Percentiles rank a stretch among this genome's conserved stretches.
Evolutionary conservation across 2,113 vertebrate species (phyloP).

Genomic region (Ceuthmochares aereus): DNA sequence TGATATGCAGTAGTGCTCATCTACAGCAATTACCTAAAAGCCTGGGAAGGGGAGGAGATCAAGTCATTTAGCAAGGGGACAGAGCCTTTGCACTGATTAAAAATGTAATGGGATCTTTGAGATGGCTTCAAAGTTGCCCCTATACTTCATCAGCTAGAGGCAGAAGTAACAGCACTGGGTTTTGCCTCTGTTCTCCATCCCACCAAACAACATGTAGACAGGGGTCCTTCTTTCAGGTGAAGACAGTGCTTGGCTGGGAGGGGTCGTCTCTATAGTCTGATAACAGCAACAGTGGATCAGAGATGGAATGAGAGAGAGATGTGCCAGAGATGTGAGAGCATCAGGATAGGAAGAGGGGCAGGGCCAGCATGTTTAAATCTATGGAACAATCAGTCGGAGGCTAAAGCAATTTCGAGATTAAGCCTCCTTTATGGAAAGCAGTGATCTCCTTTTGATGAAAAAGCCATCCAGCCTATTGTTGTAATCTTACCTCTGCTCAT

Average conservation of each 20-base stretch:
- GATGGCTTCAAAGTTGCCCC: not conserved
- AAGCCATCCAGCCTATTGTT: constrained; percentile 58
- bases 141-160: not conserved
- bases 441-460: constrained; percentile 70
- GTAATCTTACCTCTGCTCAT: constrained; percentile 59
- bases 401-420: constrained; percentile 74
- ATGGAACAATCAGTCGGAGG: constrained; percentile 75
- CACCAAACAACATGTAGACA: not conserved
- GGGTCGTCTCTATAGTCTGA: rapidly evolving
- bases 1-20: not conserved
- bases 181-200: not conserved
- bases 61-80: constrained; percentile 39
- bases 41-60: constrained; percentile 52
- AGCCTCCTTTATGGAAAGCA: constrained; percentile 64
- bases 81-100: constrained; percentile 51
- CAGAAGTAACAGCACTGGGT: not conserved
- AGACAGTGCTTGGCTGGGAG: not conserved
- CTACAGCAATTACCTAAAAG: constrained; percentile 63
- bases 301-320: not conserved
- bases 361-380: constrained; percentile 56
- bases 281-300: not conserved
- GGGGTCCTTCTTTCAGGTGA: not conserved
- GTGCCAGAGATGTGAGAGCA: not conserved
- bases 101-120: not conserved
- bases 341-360: not conserved